Evolutionary conservation across 2,888 invertebrate genomes (phyloP), one percentile per base, ranked within the genome.

Genomic region (Sericinus montela): DNA sequence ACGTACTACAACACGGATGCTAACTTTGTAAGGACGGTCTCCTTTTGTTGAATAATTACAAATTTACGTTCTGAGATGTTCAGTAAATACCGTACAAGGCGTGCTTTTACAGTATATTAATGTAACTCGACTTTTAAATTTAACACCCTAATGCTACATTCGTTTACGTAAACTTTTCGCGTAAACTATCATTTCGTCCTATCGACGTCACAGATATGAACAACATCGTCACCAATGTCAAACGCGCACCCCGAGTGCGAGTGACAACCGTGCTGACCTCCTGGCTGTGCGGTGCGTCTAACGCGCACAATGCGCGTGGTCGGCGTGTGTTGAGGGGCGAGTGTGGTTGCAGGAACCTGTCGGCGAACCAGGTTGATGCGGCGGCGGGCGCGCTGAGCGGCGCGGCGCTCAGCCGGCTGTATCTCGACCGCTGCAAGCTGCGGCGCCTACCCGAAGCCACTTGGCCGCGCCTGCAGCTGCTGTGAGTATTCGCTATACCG

Each of bases 281-380:
- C n/a, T n/a, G n/a, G n/a, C n/a, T n/a, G n/a, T n/a, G n/a, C n/a
- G n/a, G n/a, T n/a, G n/a, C n/a, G n/a, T n/a, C n/a, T n/a, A n/a
- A n/a, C n/a, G n/a, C n/a, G n/a, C n/a, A n/a, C n/a, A n/a, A n/a
- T n/a, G 14, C 8, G 6, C 19, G n/a, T 23, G 37, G 10, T 44
- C 28, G 5, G 25, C 38, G 38, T 25, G 38, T 19, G 45, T 35
- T 25, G 32, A 11, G 13, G 15, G 25, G 41, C 8, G 8, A 30
- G 38, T 16, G 50, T 57, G 32, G 62, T 38, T 28, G 45, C 91
- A 94, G 94, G 75, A 92, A 94, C 72, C 88, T 96, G 71, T 93
- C 94, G 13, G 91, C 93, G 84, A 96, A 96, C 90, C 92, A 91
- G 65, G 88, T 95, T 78, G 91, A 91, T 72, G 83, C 95, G 69